Conservation (phyloP, 2,113 vertebrate genomes). For the Chlamydotis undulata region DNA sequence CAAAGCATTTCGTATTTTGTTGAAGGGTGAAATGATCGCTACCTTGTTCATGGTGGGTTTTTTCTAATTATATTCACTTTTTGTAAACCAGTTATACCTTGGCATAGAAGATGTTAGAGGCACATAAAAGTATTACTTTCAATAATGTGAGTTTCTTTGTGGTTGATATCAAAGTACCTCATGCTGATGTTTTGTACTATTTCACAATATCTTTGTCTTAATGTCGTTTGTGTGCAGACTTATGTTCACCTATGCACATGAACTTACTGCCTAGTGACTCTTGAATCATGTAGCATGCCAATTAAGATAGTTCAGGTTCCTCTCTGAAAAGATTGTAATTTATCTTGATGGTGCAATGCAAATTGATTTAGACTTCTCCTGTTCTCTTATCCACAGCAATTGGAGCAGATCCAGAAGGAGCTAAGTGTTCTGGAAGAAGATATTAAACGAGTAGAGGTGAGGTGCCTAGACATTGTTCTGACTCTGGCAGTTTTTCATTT, state of each 20-base stretch:
- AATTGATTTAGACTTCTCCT: constrained; percentile 63
- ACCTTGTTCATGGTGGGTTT: background rate
- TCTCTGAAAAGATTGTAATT: constrained; percentile 6
- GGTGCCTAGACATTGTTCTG: constrained; percentile 55
- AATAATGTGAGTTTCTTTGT: background rate
- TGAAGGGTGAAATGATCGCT: background rate
- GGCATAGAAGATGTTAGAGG: background rate
- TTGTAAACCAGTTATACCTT: background rate
- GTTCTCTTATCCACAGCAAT: constrained; percentile 83
- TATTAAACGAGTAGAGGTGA: constrained; percentile 98
- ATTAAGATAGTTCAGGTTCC: background rate
- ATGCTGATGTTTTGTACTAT: background rate
- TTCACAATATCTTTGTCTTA: background rate
- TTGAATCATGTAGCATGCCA: background rate
- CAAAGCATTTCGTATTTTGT: background rate
- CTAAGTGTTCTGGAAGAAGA: constrained; percentile 97
- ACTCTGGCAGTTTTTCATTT: constrained; percentile 56
- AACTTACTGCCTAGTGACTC: background rate
- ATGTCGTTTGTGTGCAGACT: background rate
- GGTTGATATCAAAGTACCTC: background rate
- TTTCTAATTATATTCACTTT: background rate
- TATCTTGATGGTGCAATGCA: constrained; percentile 18
- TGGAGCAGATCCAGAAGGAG: constrained; percentile 98
- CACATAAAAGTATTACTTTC: background rate
- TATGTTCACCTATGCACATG: background rate